These are phyloP conservation scores for Anneissia japonica DNA, from an alignment of 35 echinoderm and acorn worm species.

Conservation along the genomic window DNA sequence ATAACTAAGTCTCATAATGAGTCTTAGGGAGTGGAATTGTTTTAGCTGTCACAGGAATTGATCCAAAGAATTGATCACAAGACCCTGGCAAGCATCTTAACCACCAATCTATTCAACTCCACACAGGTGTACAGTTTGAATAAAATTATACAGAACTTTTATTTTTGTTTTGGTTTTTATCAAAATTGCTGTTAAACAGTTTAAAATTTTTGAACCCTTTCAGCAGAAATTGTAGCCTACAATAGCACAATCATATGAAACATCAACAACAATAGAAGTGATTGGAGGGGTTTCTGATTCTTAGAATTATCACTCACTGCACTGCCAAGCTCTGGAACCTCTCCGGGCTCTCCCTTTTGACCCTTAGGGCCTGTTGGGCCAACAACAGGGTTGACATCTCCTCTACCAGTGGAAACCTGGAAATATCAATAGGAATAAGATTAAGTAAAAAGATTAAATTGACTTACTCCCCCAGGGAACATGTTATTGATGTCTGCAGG, in stretches of 20 bases:
- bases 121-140: too few species aligned
- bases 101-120: too few species aligned
- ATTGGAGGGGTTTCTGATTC: neutral
- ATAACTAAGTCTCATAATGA: too few species aligned
- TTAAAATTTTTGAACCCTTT: neutral
- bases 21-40: too few species aligned
- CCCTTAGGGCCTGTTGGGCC: slow-evolving; percentile 38
- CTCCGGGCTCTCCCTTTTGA: slow-evolving; percentile 31
- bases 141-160: too few species aligned
- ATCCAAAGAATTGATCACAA: too few species aligned
- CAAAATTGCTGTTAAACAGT: too few species aligned
- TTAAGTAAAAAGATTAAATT: neutral
- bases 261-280: neutral
- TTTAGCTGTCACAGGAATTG: too few species aligned
- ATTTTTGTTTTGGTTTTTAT: too few species aligned
- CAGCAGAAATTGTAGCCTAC: neutral
- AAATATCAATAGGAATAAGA: neutral
- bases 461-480: neutral
- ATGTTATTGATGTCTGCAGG: neutral
- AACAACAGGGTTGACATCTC: neutral
- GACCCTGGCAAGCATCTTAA: too few species aligned
- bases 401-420: neutral
- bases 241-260: too few species aligned
- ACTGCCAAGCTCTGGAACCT: slow-evolving; percentile 27
- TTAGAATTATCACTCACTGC: slow-evolving; percentile 21